Conservation (phyloP, 1,140 invertebrate genomes). For the Anoplophora glabripennis region DNA sequence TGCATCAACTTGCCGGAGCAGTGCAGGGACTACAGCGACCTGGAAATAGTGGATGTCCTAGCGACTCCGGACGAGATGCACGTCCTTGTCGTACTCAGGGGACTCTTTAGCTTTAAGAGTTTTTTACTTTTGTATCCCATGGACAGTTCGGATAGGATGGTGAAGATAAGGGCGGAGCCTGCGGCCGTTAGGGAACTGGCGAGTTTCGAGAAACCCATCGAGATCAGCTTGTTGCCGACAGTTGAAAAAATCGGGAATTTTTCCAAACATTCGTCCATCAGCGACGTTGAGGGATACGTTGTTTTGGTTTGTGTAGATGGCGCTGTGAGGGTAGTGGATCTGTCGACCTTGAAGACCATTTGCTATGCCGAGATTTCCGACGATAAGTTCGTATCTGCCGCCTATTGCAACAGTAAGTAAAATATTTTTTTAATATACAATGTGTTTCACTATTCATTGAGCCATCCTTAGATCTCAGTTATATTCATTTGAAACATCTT, state of each 20-base stretch:
- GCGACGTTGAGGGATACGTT: conserved; percentile 48
- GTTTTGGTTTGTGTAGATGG: conserved; percentile 68
- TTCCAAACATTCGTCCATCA: conserved; percentile 24
- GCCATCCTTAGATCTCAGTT: too few relatives aligned
- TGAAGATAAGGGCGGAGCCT: conserved; percentile 60
- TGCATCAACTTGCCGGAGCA: conserved; percentile 53
- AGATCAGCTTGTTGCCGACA: conserved; percentile 64
- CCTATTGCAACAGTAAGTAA: conserved; percentile 69
- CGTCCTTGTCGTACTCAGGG: conserved; percentile 61
- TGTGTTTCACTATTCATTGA: too few relatives aligned
- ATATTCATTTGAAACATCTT: too few relatives aligned
- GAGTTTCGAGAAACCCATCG: conserved; percentile 61
- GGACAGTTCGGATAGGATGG: conserved; percentile 55
- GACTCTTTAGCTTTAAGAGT: conserved; percentile 35
- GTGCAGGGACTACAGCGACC: conserved; percentile 50
- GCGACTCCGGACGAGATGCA: conserved; percentile 64
- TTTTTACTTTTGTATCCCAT: conserved; percentile 58
- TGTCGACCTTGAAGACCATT: conserved; percentile 61
- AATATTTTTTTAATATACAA: background rate
- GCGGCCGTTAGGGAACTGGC: conserved; percentile 61
- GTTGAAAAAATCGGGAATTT: conserved; percentile 49
- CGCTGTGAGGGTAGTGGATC: conserved; percentile 62
- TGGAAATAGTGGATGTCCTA: conserved; percentile 59
- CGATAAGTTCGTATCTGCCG: conserved; percentile 70
- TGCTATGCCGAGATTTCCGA: conserved; percentile 62